phyloP scores from a whole-genome alignment of 2,113 vertebrate genomes.

The Thunnus thynnus region DNA sequence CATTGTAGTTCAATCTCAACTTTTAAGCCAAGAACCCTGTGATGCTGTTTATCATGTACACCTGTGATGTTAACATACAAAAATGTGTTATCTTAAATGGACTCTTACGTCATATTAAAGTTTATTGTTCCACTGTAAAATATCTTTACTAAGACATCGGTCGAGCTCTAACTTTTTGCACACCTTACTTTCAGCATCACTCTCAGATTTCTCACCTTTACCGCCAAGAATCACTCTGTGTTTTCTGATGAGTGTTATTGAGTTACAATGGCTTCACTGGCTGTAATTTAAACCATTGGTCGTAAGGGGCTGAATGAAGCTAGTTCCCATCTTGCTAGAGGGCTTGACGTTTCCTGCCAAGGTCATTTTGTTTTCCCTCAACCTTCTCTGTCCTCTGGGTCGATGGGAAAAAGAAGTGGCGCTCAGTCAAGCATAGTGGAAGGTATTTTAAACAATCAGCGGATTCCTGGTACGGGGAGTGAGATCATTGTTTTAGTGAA shows the following conservation, averaged over 20 bases:
- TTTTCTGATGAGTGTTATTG: slow-evolving; percentile 6
- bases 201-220: background rate
- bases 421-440: slow-evolving; percentile 67
- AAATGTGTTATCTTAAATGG: no score
- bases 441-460: slow-evolving; percentile 81
- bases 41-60: no score
- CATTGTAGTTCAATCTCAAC: no score
- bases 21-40: no score
- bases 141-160: no score
- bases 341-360: slow-evolving; percentile 57
- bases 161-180: background rate
- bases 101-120: no score
- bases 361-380: slow-evolving; percentile 45
- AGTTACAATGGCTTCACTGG: background rate
- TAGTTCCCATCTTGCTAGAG: slow-evolving; percentile 39
- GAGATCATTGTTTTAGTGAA: slow-evolving; percentile 78
- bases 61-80: no score
- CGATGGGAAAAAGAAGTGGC: slow-evolving; percentile 58
- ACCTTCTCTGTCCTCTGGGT: slow-evolving; percentile 13
- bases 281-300: slow-evolving; percentile 50
- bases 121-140: no score
- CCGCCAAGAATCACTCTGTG: background rate
- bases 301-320: slow-evolving; percentile 27
- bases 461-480: slow-evolving; percentile 75
- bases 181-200: background rate